phyloP scores from a whole-genome alignment of 2,888 invertebrate species.

The Calliopum simillimum region DNA sequence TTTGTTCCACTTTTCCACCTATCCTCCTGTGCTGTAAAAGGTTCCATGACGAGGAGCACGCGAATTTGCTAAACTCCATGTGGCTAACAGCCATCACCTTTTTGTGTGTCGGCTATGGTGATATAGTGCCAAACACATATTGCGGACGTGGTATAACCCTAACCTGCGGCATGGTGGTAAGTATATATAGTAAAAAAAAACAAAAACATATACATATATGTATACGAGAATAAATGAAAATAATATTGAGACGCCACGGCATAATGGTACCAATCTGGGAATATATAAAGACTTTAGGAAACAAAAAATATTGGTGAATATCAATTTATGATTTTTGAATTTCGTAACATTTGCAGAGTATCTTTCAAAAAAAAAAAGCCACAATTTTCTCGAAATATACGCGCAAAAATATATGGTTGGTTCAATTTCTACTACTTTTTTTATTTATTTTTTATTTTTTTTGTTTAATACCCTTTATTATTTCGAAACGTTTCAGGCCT shows the following conservation, averaged over 20 bases:
- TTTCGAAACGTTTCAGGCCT: slow-evolving; percentile 10
- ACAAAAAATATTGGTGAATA: too few species aligned
- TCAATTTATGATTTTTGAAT: too few species aligned
- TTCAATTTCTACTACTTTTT: slow-evolving; percentile 2
- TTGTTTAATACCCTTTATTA: slow-evolving; percentile 9
- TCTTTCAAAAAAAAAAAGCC: slow-evolving; percentile 23
- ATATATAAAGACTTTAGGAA: too few species aligned
- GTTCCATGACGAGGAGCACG: slow-evolving; percentile 98
- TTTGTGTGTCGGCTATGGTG: slow-evolving; percentile 99
- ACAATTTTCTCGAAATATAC: slow-evolving; percentile 10
- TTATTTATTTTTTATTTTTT: slow-evolving; percentile 11
- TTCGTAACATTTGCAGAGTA: too few species aligned
- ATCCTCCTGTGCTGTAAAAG: slow-evolving; percentile 70
- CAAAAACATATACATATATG: slow-evolving; percentile 12
- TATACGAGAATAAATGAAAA: too few species aligned
- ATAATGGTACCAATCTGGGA: too few species aligned
- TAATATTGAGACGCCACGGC: too few species aligned
- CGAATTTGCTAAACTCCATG: slow-evolving; percentile 99
- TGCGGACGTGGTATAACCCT: slow-evolving; percentile 99
- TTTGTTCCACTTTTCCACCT: slow-evolving; percentile 63
- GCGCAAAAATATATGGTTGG: slow-evolving; percentile 13
- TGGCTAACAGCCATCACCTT: slow-evolving; percentile 99
- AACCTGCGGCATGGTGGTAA: slow-evolving; percentile 99
- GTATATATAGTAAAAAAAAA: slow-evolving; percentile 65
- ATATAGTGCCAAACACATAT: slow-evolving; percentile 99